Conservation (phyloP, 2,113 vertebrate genomes). For the Pteronura brasiliensis region DNA sequence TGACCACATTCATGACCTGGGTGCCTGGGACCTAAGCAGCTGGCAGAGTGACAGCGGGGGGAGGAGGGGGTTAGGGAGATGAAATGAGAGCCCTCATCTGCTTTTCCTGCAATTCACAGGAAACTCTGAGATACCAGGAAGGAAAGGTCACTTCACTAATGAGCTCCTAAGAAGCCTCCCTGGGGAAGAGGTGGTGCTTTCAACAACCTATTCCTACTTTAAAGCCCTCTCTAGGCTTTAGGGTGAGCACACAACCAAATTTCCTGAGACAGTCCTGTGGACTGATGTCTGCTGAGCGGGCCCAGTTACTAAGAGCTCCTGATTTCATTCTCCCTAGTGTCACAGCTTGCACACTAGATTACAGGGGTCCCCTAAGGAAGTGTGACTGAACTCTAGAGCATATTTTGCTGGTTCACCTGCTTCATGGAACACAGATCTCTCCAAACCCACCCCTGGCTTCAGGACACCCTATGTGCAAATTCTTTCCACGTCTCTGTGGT, state of each 20-base stretch:
- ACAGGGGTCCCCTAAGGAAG: neutral
- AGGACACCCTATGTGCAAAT: neutral
- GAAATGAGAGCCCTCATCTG: neutral
- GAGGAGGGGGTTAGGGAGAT: no score
- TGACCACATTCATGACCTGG: neutral
- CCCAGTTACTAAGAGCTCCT: accelerated
- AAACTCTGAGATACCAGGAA: neutral
- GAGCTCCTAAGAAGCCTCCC: neutral
- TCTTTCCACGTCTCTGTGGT: accelerated
- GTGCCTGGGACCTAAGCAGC: neutral
- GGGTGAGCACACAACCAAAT: neutral
- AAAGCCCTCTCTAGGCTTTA: neutral
- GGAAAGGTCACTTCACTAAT: neutral
- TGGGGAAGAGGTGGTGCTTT: no score
- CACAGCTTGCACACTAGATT: neutral
- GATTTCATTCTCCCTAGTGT: neutral
- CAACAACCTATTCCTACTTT: neutral
- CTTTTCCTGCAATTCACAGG: neutral
- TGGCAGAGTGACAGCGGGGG: neutral
- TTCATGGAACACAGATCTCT: accelerated
- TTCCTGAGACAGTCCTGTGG: neutral
- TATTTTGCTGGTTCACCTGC: neutral
- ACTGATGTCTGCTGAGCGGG: no score
- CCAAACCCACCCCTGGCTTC: neutral
- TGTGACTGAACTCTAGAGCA: neutral